Percentiles rank a stretch among this genome's conserved stretches.
Evolutionary conservation across 2,113 vertebrate genomes (phyloP).

Genomic region (Pituophis catenifer): DNA sequence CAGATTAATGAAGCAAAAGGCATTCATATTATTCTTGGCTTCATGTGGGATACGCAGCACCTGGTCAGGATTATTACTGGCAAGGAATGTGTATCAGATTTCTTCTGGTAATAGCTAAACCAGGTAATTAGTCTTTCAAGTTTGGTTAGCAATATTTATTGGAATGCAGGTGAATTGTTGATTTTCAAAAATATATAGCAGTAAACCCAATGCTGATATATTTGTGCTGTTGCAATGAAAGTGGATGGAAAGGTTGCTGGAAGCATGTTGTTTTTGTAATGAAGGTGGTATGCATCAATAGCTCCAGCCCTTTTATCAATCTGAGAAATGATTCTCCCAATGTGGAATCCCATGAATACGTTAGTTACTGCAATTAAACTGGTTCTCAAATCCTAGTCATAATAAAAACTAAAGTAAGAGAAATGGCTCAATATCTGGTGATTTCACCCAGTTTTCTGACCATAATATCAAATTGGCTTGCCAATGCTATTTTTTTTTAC

Average conservation of each 20-base stretch:
- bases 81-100: neutral
- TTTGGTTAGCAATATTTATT: neutral
- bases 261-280: neutral
- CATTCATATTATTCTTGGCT: neutral
- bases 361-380: neutral
- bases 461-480: neutral
- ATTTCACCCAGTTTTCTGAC: neutral
- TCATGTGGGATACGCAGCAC: neutral
- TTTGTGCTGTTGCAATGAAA: neutral
- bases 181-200: neutral
- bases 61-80: neutral
- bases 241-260: neutral
- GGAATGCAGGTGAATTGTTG: neutral
- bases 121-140: neutral
- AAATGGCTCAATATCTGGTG: neutral
- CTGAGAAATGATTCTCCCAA: neutral
- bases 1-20: neutral
- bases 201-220: neutral
- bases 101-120: neutral
- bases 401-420: slow-evolving; percentile 24
- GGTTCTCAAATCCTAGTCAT: neutral
- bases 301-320: neutral
- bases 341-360: neutral
- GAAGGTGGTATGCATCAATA: neutral
- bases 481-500: neutral